Base-by-base conservation (phyloP, 2,888 invertebrate species). In the Boloria selene region DNA sequence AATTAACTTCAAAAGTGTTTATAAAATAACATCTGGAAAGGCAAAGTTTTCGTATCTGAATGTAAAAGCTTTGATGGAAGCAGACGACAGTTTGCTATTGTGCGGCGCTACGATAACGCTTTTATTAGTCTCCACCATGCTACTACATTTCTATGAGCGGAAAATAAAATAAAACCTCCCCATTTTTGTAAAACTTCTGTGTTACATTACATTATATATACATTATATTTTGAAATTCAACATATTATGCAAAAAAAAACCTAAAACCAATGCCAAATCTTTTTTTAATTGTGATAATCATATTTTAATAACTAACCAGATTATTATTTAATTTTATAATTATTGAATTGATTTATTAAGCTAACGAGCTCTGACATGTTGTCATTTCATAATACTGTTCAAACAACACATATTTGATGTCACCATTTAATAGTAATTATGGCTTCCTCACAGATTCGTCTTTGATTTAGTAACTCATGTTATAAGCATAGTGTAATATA, bases 71-170 rank as follows among this genome's bases (percentile, higher is more conserved):
- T 85, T 88, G 88, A 88, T 84, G 84, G 80, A 86, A 87, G 82
- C 85, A 83, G 88, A 83, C 85, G 87, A 84, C 85, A 84, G 80
- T 77, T 79, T 76, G 80, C 79, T 78, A 86, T 90, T 90, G 90
- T 88, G 84, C 79, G 64, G 82, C 81, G 81, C 85, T 86, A 85
- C 85, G 89, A 89, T 89, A 90, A 86, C 84, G 86, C 79, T 88
- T 89, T 89, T 90, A 90, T 86, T 86, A 88, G 86, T 80, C 75
- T 68, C 66, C 74, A 73, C 73, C 66, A 76, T 75, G 49, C 59
- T 18, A 31, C 49, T 59, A 59, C 38, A 59, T 26, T 26, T 70
- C 62, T 52, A 38, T 61, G 45, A 51, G 79, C 78, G 77, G 75
- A 74, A 77, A 75, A 79, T 76, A 76, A 80, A 77, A 74, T 73